These are phyloP conservation scores for Eristalinus aeneus DNA, from an alignment of 2,888 invertebrate genomes.

Conservation along the genomic window DNA sequence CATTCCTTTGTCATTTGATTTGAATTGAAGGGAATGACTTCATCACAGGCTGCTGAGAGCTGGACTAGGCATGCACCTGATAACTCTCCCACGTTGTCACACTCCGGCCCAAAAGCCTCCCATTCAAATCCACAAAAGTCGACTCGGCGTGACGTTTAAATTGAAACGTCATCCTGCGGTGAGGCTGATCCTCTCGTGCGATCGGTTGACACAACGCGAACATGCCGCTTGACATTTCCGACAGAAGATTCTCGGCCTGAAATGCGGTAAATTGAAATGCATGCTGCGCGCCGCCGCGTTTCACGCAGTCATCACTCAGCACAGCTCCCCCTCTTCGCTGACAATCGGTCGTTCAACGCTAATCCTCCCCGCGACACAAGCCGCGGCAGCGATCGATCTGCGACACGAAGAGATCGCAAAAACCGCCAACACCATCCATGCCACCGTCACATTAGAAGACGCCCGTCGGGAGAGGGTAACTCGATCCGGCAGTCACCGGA, in stretches of 20 bases:
- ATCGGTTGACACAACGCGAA: constrained; percentile 21
- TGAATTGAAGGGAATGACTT: neutral
- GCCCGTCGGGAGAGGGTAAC: constrained; percentile 53
- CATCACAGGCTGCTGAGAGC: neutral
- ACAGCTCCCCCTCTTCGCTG: neutral
- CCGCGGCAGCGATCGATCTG: constrained; percentile 33
- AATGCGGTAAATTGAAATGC: constrained; percentile 59
- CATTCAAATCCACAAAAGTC: neutral
- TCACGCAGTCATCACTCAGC: neutral
- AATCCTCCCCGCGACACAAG: constrained; percentile 24
- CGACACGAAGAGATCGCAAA: constrained; percentile 32
- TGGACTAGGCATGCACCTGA: neutral
- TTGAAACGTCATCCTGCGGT: constrained; percentile 45
- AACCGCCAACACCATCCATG: constrained; percentile 37
- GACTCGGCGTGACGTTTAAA: neutral
- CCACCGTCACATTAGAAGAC: constrained; percentile 53
- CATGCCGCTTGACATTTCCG: constrained; percentile 59
- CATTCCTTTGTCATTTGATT: neutral
- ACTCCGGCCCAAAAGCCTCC: too few relatives aligned
- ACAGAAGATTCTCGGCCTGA: constrained; percentile 56
- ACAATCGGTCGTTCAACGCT: constrained; percentile 19
- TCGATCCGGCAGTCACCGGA: constrained; percentile 36
- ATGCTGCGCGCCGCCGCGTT: constrained; percentile 12
- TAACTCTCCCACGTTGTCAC: neutral
- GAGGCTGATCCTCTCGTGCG: neutral